A percentile compares a stretch with the other conserved stretches of the same genome.
Conservation (phyloP, 2,797 vertebrate genomes). For the Microchirus variegatus region DNA sequence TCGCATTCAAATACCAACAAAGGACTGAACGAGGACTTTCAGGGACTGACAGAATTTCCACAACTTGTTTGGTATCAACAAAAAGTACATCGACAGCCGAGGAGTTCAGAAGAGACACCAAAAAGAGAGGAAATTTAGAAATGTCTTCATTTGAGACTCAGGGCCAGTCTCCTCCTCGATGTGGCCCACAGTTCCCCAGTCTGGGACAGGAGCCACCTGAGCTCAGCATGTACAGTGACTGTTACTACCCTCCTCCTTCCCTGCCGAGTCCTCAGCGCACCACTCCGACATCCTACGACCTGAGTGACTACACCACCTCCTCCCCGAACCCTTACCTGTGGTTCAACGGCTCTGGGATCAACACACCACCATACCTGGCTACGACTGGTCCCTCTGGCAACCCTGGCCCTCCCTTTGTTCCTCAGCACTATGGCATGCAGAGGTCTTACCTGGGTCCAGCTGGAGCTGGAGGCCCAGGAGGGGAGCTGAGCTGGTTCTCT, state of each 20-base stretch:
- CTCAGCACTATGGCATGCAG: slow-evolving; percentile 95
- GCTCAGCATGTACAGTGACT: slow-evolving; percentile 94
- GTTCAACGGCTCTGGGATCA: slow-evolving; percentile 84
- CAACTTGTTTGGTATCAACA: slow-evolving; percentile 11
- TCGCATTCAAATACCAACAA: slow-evolving; percentile 13
- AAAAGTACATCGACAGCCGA: slow-evolving; percentile 21
- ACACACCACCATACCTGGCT: slow-evolving; percentile 76
- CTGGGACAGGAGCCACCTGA: slow-evolving; percentile 96
- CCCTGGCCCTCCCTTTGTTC: slow-evolving; percentile 87
- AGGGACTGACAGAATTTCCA: neutral
- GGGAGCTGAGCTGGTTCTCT: slow-evolving; percentile 94
- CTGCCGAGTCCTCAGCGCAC: slow-evolving; percentile 92
- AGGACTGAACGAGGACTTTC: slow-evolving; percentile 26
- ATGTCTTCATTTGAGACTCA: slow-evolving; percentile 96
- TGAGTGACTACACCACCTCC: slow-evolving; percentile 85
- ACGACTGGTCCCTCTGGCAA: slow-evolving; percentile 73
- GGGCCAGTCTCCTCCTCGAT: slow-evolving; percentile 89
- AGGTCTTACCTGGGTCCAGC: slow-evolving; percentile 88
- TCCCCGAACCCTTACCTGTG: slow-evolving; percentile 93
- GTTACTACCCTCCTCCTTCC: slow-evolving; percentile 93
- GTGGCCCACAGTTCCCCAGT: slow-evolving; percentile 95
- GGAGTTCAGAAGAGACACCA: slow-evolving; percentile 21
- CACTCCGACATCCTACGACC: slow-evolving; percentile 87
- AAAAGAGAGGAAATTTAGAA: slow-evolving; percentile 44
- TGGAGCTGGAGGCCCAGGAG: slow-evolving; percentile 81